Conservation (phyloP, 1,140 invertebrate species). For the Bombus confusus region DNA sequence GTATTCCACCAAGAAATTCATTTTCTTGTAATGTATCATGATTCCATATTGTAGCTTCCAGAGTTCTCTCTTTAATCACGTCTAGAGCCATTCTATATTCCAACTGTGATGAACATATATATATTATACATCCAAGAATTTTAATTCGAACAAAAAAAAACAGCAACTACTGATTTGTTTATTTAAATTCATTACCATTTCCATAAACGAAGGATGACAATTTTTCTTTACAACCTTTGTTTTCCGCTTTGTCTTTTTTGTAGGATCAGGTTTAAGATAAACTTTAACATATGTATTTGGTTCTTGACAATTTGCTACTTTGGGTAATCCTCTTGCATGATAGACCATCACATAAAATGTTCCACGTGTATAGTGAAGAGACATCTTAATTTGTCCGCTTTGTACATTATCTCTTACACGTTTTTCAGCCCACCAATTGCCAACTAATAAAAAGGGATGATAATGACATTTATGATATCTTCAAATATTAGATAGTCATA, state of each 20-base stretch:
- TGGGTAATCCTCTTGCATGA: constrained; percentile 92
- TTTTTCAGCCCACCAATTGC: constrained; percentile 81
- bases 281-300: constrained; percentile 97
- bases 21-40: constrained; percentile 98
- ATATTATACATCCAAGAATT: constrained; percentile 3
- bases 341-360: constrained; percentile 93
- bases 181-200: constrained; percentile 88
- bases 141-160: background rate
- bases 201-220: constrained; percentile 98
- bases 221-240: constrained; percentile 96
- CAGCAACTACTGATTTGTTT: background rate
- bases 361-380: constrained; percentile 91
- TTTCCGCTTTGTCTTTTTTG: constrained; percentile 96
- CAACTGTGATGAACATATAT: constrained; percentile 84
- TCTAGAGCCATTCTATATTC: constrained; percentile 94
- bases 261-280: constrained; percentile 94
- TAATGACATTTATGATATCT: background rate
- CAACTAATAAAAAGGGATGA: constrained; percentile 68
- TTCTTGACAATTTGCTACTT: constrained; percentile 88
- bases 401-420: constrained; percentile 77
- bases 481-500: background rate
- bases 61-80: constrained; percentile 87
- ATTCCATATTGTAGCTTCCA: constrained; percentile 97
- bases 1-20: constrained; percentile 95
- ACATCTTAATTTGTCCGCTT: constrained; percentile 90